phyloP scores from a whole-genome alignment of 2,113 vertebrate genomes.

The Scortum barcoo region DNA sequence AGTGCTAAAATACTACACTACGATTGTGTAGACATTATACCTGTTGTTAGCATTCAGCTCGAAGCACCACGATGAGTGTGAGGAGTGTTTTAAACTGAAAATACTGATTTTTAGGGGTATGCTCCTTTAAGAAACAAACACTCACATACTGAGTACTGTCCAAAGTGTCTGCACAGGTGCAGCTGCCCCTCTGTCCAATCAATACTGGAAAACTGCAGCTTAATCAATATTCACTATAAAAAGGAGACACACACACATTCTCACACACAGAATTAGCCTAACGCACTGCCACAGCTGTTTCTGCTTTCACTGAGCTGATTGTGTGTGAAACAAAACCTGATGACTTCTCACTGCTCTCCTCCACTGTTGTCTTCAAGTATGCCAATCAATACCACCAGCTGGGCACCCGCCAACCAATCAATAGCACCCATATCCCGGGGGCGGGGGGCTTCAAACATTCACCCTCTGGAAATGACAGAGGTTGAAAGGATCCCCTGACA shows the following conservation, averaged over 20 bases:
- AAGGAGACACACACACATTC: background rate
- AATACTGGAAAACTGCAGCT: background rate
- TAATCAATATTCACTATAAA: slow-evolving; percentile 30
- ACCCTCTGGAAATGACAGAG: slow-evolving; percentile 13
- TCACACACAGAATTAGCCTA: slow-evolving; percentile 25
- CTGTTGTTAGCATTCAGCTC: no score
- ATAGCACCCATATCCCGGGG: slow-evolving; percentile 56
- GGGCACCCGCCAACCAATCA: slow-evolving; percentile 67
- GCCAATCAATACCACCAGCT: slow-evolving; percentile 68
- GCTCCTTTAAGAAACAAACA: slow-evolving; percentile 1
- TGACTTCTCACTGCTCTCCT: slow-evolving; percentile 74
- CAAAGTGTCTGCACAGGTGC: background rate
- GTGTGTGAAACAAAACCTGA: slow-evolving; percentile 79
- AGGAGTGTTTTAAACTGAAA: background rate
- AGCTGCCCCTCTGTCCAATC: background rate
- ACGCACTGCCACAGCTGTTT: slow-evolving; percentile 46
- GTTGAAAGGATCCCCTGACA: slow-evolving; percentile 28
- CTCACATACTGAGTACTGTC: background rate
- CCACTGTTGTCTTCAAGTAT: slow-evolving; percentile 43
- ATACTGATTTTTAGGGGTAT: background rate
- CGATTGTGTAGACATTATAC: no score
- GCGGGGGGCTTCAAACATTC: slow-evolving; percentile 32
- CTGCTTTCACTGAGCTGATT: slow-evolving; percentile 23
- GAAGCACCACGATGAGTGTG: no score
- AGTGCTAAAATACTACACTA: no score